Percentiles rank a stretch among this genome's conserved stretches.
phyloP scores from a whole-genome alignment of 2,797 vertebrate species.

The Eremophila alpestris region DNA sequence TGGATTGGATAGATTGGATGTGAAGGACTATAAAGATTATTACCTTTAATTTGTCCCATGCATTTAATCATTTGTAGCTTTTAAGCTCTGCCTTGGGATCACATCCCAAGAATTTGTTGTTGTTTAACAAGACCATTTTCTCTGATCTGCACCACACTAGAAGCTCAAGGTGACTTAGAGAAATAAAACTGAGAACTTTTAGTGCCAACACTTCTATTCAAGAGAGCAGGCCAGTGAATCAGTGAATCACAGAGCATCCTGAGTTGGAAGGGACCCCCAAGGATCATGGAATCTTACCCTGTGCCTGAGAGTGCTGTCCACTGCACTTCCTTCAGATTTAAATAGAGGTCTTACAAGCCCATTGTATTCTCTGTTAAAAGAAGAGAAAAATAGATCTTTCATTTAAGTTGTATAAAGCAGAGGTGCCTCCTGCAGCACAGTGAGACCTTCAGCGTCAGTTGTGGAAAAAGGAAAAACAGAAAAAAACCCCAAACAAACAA shows the following conservation, averaged over 20 bases:
- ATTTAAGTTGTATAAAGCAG: neutral
- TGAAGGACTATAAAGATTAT: neutral
- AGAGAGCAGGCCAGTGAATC: neutral
- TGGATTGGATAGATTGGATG: neutral
- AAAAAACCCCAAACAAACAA: neutral
- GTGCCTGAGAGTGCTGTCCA: neutral
- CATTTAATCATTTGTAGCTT: neutral
- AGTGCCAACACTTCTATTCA: neutral
- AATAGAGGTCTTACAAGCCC: neutral
- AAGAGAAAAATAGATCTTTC: neutral
- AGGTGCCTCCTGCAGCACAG: neutral
- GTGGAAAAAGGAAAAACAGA: neutral
- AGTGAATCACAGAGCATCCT: neutral
- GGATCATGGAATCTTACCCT: neutral
- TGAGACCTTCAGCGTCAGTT: neutral
- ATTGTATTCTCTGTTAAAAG: neutral
- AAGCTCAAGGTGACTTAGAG: neutral
- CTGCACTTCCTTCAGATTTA: neutral
- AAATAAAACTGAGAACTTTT: neutral
- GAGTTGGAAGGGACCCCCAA: neutral
- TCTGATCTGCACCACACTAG: neutral
- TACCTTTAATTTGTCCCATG: neutral
- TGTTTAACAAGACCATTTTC: neutral
- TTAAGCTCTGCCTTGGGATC: neutral
- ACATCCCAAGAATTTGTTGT: neutral